Evolutionary conservation across 2,888 invertebrate genomes (phyloP).

Genomic region (Drosophila neonasuta): DNA sequence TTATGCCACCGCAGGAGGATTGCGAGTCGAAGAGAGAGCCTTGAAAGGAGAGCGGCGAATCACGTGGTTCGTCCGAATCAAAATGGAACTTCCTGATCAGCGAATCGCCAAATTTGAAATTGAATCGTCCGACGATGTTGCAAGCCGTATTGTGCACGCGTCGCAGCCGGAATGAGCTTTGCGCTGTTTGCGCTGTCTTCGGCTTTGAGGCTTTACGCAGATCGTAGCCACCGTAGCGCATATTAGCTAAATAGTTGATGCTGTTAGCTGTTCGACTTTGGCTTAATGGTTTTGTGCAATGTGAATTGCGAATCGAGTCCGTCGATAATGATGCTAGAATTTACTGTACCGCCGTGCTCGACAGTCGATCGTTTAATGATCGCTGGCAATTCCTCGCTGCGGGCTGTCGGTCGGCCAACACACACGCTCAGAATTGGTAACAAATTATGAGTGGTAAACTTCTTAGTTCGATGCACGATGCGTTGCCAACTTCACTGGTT

Average conservation of each 20-base stretch:
- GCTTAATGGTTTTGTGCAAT: slow-evolving; percentile 1
- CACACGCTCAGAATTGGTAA: slow-evolving; percentile 40
- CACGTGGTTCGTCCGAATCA: slow-evolving; percentile 49
- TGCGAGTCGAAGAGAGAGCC: slow-evolving; percentile 80
- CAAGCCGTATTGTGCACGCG: slow-evolving; percentile 80
- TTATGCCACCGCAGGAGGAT: slow-evolving; percentile 39
- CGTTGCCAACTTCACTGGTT: slow-evolving; percentile 17
- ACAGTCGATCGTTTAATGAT: slow-evolving; percentile 57
- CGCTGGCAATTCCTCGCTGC: slow-evolving; percentile 22
- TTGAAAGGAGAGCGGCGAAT: slow-evolving; percentile 81
- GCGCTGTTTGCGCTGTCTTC: slow-evolving; percentile 48
- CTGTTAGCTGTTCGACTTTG: slow-evolving; percentile 6
- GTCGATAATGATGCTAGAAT: slow-evolving; percentile 2
- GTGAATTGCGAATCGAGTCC: neutral
- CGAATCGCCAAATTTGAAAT: slow-evolving; percentile 75
- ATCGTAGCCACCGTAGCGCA: slow-evolving; percentile 82
- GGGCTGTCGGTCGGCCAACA: slow-evolving; percentile 25
- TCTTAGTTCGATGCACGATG: slow-evolving; percentile 30
- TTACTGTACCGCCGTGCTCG: slow-evolving; percentile 39
- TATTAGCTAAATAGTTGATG: slow-evolving; percentile 45
- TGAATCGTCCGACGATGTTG: slow-evolving; percentile 79
- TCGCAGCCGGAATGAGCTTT: slow-evolving; percentile 76
- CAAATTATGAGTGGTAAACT: slow-evolving; percentile 38
- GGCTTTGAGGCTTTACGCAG: slow-evolving; percentile 80
- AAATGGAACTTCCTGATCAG: slow-evolving; percentile 59